Evolutionary conservation across 2,888 invertebrate genomes (phyloP).

Genomic region (Melanotus villosus): DNA sequence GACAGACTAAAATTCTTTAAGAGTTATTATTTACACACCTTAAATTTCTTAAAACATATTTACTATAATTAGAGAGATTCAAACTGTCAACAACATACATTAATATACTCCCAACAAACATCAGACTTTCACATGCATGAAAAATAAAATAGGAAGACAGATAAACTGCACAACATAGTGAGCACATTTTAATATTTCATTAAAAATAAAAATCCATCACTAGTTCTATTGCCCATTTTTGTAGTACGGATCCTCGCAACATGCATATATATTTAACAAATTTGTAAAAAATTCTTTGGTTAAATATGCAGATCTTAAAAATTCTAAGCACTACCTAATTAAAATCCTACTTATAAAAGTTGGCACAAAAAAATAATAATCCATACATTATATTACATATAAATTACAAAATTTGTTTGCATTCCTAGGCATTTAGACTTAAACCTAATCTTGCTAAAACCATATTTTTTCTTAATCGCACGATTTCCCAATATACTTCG

Average conservation of each 20-base stretch:
- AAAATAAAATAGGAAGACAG: constrained; percentile 24
- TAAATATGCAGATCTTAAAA: constrained; percentile 50
- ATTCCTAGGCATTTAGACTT: constrained; percentile 47
- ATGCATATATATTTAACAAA: constrained; percentile 26
- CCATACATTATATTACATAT: constrained; percentile 1
- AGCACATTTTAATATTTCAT: constrained; percentile 17
- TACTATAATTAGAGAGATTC: constrained; percentile 24
- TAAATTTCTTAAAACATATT: constrained; percentile 9
- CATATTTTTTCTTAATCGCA: constrained; percentile 81
- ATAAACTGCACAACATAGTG: constrained; percentile 23
- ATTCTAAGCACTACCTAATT: constrained; percentile 24
- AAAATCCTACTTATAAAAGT: constrained; percentile 26
- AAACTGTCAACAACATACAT: constrained; percentile 14
- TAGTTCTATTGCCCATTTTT: constrained; percentile 9
- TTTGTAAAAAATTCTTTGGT: constrained; percentile 50
- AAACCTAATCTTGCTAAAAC: constrained; percentile 79
- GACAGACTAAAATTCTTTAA: background rate
- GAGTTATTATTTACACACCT: constrained; percentile 8
- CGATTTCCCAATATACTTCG: constrained; percentile 83
- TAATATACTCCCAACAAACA: constrained; percentile 1
- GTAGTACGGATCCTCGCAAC: constrained; percentile 46
- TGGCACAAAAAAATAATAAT: constrained; percentile 36
- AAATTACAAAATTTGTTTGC: constrained; percentile 1
- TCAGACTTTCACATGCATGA: constrained; percentile 9
- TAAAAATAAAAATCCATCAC: constrained; percentile 9